Conservation (phyloP, 1,140 invertebrate genomes). For the Drosophila novamexicana region DNA sequence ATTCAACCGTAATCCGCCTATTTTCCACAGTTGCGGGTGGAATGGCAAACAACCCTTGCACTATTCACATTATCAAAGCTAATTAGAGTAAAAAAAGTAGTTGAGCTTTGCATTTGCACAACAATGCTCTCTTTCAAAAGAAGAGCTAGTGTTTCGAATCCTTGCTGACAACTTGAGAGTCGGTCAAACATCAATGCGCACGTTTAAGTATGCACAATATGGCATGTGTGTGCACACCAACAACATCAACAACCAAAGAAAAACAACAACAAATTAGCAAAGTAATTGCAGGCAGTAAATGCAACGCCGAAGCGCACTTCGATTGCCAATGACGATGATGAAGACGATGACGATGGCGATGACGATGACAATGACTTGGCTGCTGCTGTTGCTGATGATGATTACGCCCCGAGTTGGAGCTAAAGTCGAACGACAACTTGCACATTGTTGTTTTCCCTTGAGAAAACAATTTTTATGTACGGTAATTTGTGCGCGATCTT, state of each 20-base stretch:
- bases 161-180: background rate
- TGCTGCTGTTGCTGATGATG: constrained; percentile 27
- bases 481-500: constrained; percentile 82
- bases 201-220: constrained; percentile 27
- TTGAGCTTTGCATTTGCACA: no score
- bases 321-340: constrained; percentile 34
- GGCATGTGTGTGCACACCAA: background rate
- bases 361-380: constrained; percentile 9
- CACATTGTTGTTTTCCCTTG: constrained; percentile 76
- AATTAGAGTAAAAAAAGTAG: no score
- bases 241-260: constrained; percentile 8
- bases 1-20: no score
- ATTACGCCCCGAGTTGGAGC: constrained; percentile 26
- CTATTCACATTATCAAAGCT: no score
- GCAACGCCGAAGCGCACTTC: constrained; percentile 26
- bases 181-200: constrained; percentile 16
- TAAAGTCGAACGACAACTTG: constrained; percentile 56
- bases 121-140: no score
- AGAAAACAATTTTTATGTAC: constrained; percentile 81
- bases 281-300: constrained; percentile 47
- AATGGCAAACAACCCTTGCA: no score
- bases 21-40: no score
- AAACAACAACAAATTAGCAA: constrained; percentile 45
- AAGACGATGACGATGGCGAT: background rate
- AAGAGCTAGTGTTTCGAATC: background rate